phyloP scores from a whole-genome alignment of 2,888 invertebrate species.

The Stegophylla sp. region DNA sequence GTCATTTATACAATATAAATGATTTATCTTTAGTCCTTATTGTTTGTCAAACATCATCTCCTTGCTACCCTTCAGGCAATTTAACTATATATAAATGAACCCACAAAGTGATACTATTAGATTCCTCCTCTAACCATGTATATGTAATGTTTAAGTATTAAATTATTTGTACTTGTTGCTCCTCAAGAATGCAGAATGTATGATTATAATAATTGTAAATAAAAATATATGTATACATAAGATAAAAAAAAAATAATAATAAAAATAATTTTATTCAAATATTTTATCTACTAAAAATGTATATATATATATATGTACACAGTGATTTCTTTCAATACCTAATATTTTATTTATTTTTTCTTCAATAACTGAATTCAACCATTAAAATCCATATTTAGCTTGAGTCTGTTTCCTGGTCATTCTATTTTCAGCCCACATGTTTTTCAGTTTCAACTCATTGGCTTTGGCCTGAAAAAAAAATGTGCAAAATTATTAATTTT shows the following conservation, averaged over 20 bases:
- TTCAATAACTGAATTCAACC: neutral
- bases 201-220: constrained; percentile 33
- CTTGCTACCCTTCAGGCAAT: neutral
- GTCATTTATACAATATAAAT: neutral
- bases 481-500: constrained; percentile 14
- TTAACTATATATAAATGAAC: neutral
- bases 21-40: neutral
- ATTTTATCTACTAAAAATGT: neutral
- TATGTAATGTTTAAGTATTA: constrained; percentile 5
- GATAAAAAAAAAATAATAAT: neutral
- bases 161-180: constrained; percentile 28
- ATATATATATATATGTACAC: constrained; percentile 5
- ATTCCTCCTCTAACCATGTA: neutral
- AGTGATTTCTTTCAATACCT: neutral
- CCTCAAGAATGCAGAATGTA: neutral
- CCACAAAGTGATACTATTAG: neutral
- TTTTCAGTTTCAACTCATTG: constrained; percentile 90
- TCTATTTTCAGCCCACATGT: constrained; percentile 90
- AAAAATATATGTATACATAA: constrained; percentile 3
- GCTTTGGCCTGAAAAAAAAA: constrained; percentile 84
- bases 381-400: constrained; percentile 92
- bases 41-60: neutral
- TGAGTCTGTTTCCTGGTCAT: constrained; percentile 87
- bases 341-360: neutral
- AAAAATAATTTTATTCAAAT: constrained; percentile 15